Percentiles rank a stretch among this genome's conserved stretches.
These are phyloP conservation scores for Megathymus violae DNA, from an alignment of 1,140 invertebrate genomes.

Conservation along the genomic window DNA sequence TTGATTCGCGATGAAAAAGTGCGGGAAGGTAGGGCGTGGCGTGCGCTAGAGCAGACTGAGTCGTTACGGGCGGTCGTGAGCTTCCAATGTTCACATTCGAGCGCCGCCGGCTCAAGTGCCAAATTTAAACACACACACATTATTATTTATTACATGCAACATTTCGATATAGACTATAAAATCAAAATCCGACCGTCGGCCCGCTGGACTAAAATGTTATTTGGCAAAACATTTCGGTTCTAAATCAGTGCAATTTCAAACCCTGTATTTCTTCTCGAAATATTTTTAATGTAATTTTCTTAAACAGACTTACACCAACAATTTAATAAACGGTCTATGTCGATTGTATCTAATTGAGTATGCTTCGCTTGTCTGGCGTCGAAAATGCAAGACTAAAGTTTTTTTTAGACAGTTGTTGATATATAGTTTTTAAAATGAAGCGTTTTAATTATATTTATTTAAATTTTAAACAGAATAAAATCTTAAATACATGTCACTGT, in stretches of 20 bases:
- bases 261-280: slow-evolving; percentile 22
- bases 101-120: slow-evolving; percentile 48
- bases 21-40: slow-evolving; percentile 15
- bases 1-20: slow-evolving; percentile 15
- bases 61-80: slow-evolving; percentile 46
- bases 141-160: slow-evolving; percentile 73
- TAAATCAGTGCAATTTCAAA: slow-evolving; percentile 40
- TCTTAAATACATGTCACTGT: too few species aligned
- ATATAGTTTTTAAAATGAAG: too few species aligned
- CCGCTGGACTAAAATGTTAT: slow-evolving; percentile 51
- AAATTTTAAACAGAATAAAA: too few species aligned
- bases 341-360: too few species aligned
- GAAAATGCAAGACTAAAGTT: too few species aligned
- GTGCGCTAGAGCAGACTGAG: slow-evolving; percentile 26
- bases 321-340: not conserved
- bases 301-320: not conserved
- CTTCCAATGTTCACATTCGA: slow-evolving; percentile 45
- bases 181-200: slow-evolving; percentile 48
- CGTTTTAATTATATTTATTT: too few species aligned
- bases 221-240: slow-evolving; percentile 50
- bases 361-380: too few species aligned
- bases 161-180: slow-evolving; percentile 66
- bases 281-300: slow-evolving; percentile 5
- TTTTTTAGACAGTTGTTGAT: too few species aligned
- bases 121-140: slow-evolving; percentile 68